phyloP scores from a whole-genome alignment of 2,113 vertebrate species.

The Potamarius usumacintae region DNA sequence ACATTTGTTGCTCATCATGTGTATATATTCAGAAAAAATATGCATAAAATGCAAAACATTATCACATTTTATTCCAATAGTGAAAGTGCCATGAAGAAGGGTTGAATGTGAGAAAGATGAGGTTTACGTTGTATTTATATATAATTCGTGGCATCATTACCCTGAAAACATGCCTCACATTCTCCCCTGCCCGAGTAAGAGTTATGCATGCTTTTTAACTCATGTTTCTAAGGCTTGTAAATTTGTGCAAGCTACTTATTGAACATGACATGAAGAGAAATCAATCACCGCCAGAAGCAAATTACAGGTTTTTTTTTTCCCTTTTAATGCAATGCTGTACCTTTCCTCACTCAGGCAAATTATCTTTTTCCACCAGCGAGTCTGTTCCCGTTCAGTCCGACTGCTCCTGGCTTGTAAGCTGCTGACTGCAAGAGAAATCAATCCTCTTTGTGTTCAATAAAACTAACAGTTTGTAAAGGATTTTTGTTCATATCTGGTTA shows the following conservation, averaged over 20 bases:
- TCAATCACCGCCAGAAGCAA: neutral
- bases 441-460: neutral
- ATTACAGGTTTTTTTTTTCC: neutral
- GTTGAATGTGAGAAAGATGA: neutral
- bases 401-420: neutral
- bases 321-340: neutral
- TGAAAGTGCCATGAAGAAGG: neutral
- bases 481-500: neutral
- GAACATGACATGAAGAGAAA: neutral
- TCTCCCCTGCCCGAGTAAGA: too few relatives aligned
- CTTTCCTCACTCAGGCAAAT: neutral
- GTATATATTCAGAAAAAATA: too few relatives aligned
- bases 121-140: neutral
- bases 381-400: conserved; percentile 1
- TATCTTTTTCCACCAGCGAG: neutral
- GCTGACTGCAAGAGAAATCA: neutral
- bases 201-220: neutral
- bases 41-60: too few relatives aligned
- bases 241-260: neutral
- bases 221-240: neutral
- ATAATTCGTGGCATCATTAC: neutral
- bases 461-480: neutral
- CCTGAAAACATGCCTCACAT: neutral
- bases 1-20: neutral
- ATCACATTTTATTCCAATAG: neutral